Conservation (phyloP, 2,113 vertebrate species). For the Ibidorhyncha struthersii region DNA sequence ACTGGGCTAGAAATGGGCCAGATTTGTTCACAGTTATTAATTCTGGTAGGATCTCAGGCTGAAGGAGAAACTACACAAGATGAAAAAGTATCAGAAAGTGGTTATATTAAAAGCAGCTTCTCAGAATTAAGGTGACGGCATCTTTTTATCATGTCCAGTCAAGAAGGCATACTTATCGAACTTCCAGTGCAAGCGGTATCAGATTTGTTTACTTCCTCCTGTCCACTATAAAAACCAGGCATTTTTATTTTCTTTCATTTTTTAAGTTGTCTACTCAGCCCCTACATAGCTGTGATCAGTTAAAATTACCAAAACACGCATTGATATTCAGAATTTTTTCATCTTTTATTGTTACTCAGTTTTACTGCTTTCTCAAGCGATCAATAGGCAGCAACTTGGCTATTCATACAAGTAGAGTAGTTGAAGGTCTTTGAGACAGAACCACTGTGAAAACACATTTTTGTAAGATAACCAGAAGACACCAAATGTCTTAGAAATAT, state of each 20-base stretch:
- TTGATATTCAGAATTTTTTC: not conserved
- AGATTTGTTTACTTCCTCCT: not conserved
- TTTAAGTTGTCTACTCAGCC: not conserved
- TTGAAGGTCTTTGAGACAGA: not conserved
- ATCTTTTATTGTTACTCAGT: not conserved
- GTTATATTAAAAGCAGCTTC: not conserved
- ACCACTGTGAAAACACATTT: not conserved
- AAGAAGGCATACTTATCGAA: not conserved
- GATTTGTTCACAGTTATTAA: not conserved
- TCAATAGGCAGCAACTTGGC: not conserved
- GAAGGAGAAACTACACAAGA: not conserved
- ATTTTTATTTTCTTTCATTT: not conserved
- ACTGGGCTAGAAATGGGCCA: not conserved
- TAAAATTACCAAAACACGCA: not conserved
- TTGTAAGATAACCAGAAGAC: not conserved
- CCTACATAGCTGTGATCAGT: not conserved
- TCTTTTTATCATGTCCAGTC: not conserved
- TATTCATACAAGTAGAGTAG: not conserved
- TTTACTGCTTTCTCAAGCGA: not conserved
- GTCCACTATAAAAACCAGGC: not conserved
- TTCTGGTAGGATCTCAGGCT: not conserved
- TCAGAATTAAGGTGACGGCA: fast-evolving
- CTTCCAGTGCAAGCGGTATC: not conserved
- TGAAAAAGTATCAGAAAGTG: not conserved
- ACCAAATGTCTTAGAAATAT: not conserved